Percentiles rank a stretch among this genome's conserved stretches.
Conservation (phyloP, 2,113 vertebrate species). For the Melanerpes aurifrons region DNA sequence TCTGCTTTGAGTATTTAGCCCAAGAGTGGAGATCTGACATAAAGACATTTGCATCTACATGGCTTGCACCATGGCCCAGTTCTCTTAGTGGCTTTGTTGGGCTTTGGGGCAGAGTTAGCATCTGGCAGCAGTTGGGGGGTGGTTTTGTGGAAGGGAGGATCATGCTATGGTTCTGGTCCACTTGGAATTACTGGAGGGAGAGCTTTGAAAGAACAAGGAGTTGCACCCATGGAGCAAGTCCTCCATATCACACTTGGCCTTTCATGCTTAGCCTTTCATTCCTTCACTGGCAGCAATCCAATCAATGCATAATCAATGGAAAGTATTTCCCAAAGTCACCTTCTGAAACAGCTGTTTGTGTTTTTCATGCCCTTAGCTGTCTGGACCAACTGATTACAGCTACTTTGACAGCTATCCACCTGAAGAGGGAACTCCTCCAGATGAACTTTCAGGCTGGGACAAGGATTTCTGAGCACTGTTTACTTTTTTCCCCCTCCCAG, state of each 20-base stretch:
- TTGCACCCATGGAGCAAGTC: not conserved
- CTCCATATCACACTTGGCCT: not conserved
- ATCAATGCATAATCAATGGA: not conserved
- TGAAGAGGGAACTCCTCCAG: conserved; percentile 88
- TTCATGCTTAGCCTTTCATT: not conserved
- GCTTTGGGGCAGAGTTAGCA: not conserved
- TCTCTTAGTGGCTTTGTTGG: not conserved
- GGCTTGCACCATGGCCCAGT: not conserved
- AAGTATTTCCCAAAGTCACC: not conserved
- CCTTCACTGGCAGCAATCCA: not conserved
- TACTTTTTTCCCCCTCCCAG: not conserved
- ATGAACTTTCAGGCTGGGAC: conserved; percentile 95
- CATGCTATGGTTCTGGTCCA: not conserved
- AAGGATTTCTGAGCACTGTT: conserved; percentile 85
- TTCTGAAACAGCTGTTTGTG: not conserved
- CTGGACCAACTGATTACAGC: conserved; percentile 88
- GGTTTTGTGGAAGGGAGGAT: not conserved
- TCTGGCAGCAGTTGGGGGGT: not conserved
- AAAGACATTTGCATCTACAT: not conserved
- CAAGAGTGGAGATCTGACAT: not conserved
- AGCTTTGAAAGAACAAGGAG: not conserved
- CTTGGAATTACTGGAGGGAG: not conserved
- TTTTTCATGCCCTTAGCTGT: conserved; percentile 76
- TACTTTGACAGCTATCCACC: conserved; percentile 92
- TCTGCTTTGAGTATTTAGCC: not conserved